A percentile compares a stretch with the other conserved stretches of the same genome.
These are phyloP conservation scores for Ameiurus melas DNA, from an alignment of 2,113 vertebrate species.

Conservation along the genomic window DNA sequence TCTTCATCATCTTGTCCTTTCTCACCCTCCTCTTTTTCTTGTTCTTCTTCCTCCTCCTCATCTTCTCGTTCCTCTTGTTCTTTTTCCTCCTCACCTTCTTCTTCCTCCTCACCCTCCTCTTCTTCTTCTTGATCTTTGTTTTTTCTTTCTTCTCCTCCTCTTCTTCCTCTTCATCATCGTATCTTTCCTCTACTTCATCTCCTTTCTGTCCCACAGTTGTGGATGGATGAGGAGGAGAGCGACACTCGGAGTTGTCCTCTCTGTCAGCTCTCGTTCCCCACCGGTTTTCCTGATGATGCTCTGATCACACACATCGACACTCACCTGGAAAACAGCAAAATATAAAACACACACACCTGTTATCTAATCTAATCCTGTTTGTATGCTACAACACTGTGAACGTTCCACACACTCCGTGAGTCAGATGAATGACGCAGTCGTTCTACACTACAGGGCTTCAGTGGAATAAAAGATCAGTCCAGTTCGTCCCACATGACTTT, in stretches of 20 bases:
- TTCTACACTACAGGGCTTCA: not conserved
- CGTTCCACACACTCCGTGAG: not conserved
- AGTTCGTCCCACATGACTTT: not conserved
- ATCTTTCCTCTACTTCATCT: not conserved
- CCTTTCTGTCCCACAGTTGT: not conserved
- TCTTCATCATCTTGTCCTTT: no score
- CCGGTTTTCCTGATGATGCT: constrained; percentile 87
- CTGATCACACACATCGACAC: constrained; percentile 95
- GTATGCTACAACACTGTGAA: not conserved
- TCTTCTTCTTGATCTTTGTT: no score
- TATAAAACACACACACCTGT: constrained; percentile 64
- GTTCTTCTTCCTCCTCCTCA: no score
- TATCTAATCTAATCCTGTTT: not conserved
- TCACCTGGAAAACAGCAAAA: constrained; percentile 94
- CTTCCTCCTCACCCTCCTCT: no score
- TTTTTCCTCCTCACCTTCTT: no score
- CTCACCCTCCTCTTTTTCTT: no score
- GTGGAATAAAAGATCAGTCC: not conserved
- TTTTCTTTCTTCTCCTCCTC: no score
- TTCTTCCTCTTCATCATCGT: no score
- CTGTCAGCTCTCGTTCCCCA: constrained; percentile 89
- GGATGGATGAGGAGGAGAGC: constrained; percentile 81
- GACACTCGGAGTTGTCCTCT: constrained; percentile 87
- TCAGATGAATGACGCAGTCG: not conserved
- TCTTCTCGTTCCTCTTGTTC: no score